These are phyloP conservation scores for Lissonota sp. DNA, from an alignment of 2,888 invertebrate genomes.

Conservation along the genomic window DNA sequence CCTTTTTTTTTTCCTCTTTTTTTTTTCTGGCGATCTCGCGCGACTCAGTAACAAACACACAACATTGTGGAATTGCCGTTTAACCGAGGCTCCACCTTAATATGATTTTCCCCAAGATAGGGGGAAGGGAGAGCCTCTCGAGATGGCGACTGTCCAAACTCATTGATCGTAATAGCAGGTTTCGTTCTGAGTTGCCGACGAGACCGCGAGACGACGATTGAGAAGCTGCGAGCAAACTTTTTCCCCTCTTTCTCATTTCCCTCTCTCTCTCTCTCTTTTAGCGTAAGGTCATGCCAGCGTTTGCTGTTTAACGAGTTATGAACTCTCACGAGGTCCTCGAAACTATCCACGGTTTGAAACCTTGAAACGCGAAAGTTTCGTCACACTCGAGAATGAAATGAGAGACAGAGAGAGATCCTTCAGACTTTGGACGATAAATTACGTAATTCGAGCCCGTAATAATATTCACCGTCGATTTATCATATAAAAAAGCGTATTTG, in stretches of 20 bases:
- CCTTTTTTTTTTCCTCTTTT: constrained; percentile 9
- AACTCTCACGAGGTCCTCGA: constrained; percentile 17
- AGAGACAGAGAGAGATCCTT: constrained; percentile 9
- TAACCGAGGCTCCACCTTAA: constrained; percentile 71
- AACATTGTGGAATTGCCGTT: constrained; percentile 71
- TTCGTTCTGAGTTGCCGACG: constrained; percentile 28
- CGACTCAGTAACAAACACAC: constrained; percentile 66
- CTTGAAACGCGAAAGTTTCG: constrained; percentile 6
- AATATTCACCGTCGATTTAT: constrained; percentile 38
- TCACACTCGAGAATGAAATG: not conserved
- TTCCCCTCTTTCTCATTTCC: not conserved
- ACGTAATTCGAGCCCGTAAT: constrained; percentile 36
- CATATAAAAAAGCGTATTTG: not conserved
- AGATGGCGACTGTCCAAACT: constrained; percentile 76
- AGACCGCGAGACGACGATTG: constrained; percentile 3
- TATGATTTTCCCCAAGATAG: constrained; percentile 64
- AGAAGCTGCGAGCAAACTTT: not conserved
- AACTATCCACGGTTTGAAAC: constrained; percentile 28
- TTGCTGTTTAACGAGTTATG: constrained; percentile 25
- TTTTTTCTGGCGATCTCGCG: constrained; percentile 1
- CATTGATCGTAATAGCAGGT: constrained; percentile 75
- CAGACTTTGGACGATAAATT: constrained; percentile 52
- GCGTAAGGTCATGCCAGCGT: not conserved
- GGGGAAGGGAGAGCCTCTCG: not conserved
- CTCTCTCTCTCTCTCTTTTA: not conserved